Conservation (phyloP, 2,797 vertebrate genomes). For the Sandelia bainsii region DNA sequence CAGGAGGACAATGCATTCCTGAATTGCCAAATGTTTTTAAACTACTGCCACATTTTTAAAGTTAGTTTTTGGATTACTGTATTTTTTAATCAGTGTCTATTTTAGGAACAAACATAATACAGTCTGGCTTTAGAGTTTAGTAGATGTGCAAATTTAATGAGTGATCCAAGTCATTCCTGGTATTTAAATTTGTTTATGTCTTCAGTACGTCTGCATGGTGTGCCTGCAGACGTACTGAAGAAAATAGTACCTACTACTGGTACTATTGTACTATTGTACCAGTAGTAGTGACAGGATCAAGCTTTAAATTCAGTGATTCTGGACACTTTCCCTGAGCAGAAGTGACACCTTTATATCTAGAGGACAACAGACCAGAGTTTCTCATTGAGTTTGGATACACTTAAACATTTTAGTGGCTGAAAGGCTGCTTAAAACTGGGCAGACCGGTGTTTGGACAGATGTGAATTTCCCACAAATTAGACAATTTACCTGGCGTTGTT, state of each 20-base stretch:
- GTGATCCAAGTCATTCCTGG: no score
- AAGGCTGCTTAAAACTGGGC: not conserved
- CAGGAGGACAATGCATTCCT: not conserved
- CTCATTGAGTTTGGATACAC: not conserved
- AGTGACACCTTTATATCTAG: not conserved
- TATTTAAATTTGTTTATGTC: not conserved
- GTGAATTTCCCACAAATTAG: slow-evolving; percentile 5
- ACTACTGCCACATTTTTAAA: not conserved
- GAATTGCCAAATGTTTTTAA: not conserved
- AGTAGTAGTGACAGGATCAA: not conserved
- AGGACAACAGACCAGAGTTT: not conserved
- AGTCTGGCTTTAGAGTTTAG: no score
- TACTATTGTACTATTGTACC: no score
- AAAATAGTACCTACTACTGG: no score
- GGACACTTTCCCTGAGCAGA: not conserved
- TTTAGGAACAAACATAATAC: no score
- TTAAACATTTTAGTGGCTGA: not conserved
- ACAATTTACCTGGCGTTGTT: slow-evolving; percentile 4
- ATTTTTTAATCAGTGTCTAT: no score
- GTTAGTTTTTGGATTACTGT: no score
- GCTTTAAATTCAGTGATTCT: not conserved
- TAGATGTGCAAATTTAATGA: no score
- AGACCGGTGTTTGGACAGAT: not conserved
- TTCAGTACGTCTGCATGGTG: not conserved
- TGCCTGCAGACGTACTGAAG: no score